phyloP scores from a whole-genome alignment of 2,113 vertebrate species.

The Abramis brama region DNA sequence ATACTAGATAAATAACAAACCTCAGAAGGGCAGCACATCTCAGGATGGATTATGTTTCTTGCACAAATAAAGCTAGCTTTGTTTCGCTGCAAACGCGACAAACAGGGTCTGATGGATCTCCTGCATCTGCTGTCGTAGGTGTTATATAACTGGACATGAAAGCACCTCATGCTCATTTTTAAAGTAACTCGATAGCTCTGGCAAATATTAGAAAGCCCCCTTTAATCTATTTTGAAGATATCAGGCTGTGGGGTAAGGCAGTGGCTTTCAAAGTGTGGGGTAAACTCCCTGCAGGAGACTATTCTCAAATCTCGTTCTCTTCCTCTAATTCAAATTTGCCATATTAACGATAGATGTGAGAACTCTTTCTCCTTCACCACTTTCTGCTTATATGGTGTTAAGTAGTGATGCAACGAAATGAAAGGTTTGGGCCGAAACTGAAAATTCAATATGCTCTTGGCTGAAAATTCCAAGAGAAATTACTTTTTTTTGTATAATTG shows the following conservation, averaged over 20 bases:
- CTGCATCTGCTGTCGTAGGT: background rate
- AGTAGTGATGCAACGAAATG: too few relatives aligned
- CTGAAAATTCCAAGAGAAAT: too few relatives aligned
- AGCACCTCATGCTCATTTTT: background rate
- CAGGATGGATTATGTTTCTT: slow-evolving; percentile 26
- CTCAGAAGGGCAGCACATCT: slow-evolving; percentile 2
- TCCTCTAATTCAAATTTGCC: background rate
- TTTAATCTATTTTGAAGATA: background rate
- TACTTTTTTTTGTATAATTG: too few relatives aligned
- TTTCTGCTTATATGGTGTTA: background rate
- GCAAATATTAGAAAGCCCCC: background rate
- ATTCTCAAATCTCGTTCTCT: background rate
- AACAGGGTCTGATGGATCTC: slow-evolving; percentile 12
- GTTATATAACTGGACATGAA: slow-evolving; percentile 1
- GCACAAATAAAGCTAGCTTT: slow-evolving; percentile 37
- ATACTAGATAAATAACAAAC: background rate
- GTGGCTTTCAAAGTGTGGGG: background rate
- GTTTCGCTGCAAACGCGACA: slow-evolving; percentile 24
- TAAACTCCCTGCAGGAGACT: background rate
- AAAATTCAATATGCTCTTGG: too few relatives aligned
- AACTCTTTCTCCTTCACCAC: background rate
- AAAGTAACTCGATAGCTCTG: slow-evolving; percentile 11
- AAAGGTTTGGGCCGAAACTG: too few relatives aligned
- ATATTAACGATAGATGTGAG: background rate
- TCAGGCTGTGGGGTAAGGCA: slow-evolving; percentile 14